Percentiles rank a stretch among this genome's conserved stretches.
Conservation (phyloP, 2,113 vertebrate species). For the Micromys minutus region DNA sequence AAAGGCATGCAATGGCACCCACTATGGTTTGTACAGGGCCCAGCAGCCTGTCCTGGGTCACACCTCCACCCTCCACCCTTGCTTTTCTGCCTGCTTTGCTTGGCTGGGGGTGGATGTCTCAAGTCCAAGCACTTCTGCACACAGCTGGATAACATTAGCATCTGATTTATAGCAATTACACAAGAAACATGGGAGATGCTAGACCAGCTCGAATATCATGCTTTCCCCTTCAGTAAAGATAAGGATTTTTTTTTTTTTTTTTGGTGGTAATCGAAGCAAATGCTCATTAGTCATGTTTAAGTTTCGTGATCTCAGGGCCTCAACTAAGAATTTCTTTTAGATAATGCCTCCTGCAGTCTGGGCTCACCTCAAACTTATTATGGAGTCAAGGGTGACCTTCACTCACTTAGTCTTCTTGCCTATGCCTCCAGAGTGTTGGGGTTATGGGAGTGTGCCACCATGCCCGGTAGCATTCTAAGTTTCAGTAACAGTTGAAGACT, state of each 20-base stretch:
- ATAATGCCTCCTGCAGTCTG: neutral
- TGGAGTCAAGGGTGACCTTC: neutral
- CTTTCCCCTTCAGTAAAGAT: neutral
- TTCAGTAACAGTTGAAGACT: neutral
- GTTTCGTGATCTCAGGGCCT: neutral
- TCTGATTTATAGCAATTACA: neutral
- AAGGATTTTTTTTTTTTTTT: no score
- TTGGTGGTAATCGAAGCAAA: neutral
- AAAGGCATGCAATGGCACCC: fast-evolving
- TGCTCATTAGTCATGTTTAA: neutral
- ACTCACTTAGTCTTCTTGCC: neutral
- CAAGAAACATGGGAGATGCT: neutral
- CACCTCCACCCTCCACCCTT: neutral
- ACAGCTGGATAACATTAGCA: no score
- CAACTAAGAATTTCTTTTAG: neutral
- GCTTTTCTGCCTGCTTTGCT: neutral
- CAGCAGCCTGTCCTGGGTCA: neutral
- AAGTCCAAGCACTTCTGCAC: neutral
- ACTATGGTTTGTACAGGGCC: neutral
- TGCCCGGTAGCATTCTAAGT: neutral
- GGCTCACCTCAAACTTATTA: neutral
- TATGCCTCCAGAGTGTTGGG: neutral
- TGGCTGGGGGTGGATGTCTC: neutral
- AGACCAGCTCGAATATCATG: no score
- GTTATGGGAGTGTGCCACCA: neutral